Evolutionary conservation across 2,797 vertebrate genomes (phyloP), one percentile per base, ranked within the genome.

Genomic region (Eulemur rubriventer): DNA sequence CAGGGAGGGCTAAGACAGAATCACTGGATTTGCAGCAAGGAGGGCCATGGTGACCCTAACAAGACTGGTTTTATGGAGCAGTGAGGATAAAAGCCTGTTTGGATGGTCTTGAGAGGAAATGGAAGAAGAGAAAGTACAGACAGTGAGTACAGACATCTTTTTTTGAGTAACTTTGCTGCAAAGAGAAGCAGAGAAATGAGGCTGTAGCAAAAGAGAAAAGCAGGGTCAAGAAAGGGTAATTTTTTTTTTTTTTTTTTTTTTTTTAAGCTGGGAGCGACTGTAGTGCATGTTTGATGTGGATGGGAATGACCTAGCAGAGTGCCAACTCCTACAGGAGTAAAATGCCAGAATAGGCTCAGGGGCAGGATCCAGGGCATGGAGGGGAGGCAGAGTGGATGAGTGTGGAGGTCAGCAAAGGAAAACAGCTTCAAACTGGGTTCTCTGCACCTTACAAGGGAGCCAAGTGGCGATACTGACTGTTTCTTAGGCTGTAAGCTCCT

Each of bases 161-260:
- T 61, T 7, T 24, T 46, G 22, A 76, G 20, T 69, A 46, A 41
- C 84, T 92, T 24, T 57, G 55, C 63, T 38, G n/a, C n/a, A 87
- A 91, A 89, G 52, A 91, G 78, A 87, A 78, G 43, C 48, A 88
- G 55, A 84, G 48, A 75, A 94, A 88, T 35, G 48, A 96, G 43
- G 26, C 61, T 43, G 6, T 8, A 80, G 6, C 14, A 11, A 28
- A 46, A 95, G 10, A 63, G 22, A 73, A 94, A 90, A 33, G 9
- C 11, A 59, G 20, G 14, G 26, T 81, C 82, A 90, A 84, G 38
- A 65, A 22, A 95, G 52, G 33, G 30, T 33, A 33, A 78, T 72
- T 82, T 50, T 50, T 75, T 33, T 57, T 84, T 65, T n/a, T n/a
- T 57, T 79, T 33, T 57, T 85, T 65, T 65, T 57, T 79, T 33